These are phyloP conservation scores for Oplegnathus fasciatus DNA, from an alignment of 2,113 vertebrate genomes.

Conservation along the genomic window DNA sequence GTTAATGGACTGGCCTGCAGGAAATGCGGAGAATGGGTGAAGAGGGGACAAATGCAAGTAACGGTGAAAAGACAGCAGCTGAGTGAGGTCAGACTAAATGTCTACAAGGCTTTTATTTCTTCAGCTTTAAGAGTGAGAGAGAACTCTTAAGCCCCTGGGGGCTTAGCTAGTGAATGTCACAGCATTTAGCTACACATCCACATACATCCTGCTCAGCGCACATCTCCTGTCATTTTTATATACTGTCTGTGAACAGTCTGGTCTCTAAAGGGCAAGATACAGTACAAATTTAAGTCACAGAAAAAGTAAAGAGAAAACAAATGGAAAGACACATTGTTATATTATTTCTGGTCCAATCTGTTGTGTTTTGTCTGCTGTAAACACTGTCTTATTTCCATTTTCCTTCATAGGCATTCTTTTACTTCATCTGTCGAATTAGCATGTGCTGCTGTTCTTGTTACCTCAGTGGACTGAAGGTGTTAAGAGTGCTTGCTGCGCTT, in stretches of 20 bases:
- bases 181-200: slow-evolving; percentile 30
- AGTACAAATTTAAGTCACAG: neutral
- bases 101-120: slow-evolving; percentile 39
- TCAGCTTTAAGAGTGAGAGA: slow-evolving; percentile 10
- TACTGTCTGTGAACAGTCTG: neutral
- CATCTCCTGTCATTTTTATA: neutral
- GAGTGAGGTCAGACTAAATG: slow-evolving; percentile 55
- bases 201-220: slow-evolving; percentile 6
- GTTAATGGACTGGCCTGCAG: slow-evolving; percentile 49
- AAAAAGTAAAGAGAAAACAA: neutral
- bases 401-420: slow-evolving; percentile 5
- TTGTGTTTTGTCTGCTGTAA: neutral
- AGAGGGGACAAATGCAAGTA: slow-evolving; percentile 21
- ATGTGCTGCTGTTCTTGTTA: slow-evolving; percentile 1
- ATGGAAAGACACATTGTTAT: neutral
- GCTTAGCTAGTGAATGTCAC: slow-evolving; percentile 31
- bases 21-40: slow-evolving; percentile 19
- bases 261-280: slow-evolving; percentile 1
- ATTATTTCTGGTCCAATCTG: neutral
- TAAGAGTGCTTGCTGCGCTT: slow-evolving; percentile 18
- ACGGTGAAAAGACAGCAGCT: slow-evolving; percentile 46
- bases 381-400: slow-evolving; percentile 12
- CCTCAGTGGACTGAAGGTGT: slow-evolving; percentile 18
- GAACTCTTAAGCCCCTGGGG: slow-evolving; percentile 17
- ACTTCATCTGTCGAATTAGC: slow-evolving; percentile 10